Evolutionary conservation across 2,797 vertebrate species (phyloP), one percentile per base, ranked within the genome.

Genomic region (Octomys mimax): DNA sequence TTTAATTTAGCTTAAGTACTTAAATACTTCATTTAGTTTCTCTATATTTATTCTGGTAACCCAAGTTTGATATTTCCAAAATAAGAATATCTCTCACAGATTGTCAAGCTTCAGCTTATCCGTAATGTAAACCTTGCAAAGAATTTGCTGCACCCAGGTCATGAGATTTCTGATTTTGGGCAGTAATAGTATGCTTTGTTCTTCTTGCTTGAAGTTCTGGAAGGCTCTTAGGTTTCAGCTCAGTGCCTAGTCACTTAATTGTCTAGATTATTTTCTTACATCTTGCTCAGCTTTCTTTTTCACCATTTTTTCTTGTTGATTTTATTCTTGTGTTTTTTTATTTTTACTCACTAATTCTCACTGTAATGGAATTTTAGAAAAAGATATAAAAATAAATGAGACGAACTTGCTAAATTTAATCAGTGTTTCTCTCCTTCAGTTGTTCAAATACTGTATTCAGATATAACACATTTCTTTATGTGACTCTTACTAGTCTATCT

Each of bases 181-280:
- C 3, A 28, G 24, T 49, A 31, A 9, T 3, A 0, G 7, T 28
- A 4, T 26, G 1, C 4, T 42, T 6, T 57, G 54, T 49, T 49
- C 49, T 49, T 49, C 49, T 49, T 11, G 11, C 11, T 49, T 49
- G 49, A 49, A 49, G 49, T 49, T 49, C 49, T 49, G 49, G 49
- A 49, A 49, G 49, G 49, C 49, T 49, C 49, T 49, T 49, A 11
- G 49, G 49, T 49, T 49, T 49, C 49, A 49, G 49, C 49, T 49
- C 49, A 49, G 49, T 49, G 49, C 8, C 11, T 5, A 49, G 49
- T 49, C 1, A 11, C 1, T 49, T 49, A 49, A 49, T 49, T 49
- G 49, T 8, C 49, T 49, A 49, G 49, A 49, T 49, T 49, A 49
- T 49, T 49, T 49, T 49, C 49, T 49, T 49, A 49, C 49, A 49